Evolutionary conservation across 2,797 vertebrate genomes (phyloP).

Genomic region (Heliangelus exortis): DNA sequence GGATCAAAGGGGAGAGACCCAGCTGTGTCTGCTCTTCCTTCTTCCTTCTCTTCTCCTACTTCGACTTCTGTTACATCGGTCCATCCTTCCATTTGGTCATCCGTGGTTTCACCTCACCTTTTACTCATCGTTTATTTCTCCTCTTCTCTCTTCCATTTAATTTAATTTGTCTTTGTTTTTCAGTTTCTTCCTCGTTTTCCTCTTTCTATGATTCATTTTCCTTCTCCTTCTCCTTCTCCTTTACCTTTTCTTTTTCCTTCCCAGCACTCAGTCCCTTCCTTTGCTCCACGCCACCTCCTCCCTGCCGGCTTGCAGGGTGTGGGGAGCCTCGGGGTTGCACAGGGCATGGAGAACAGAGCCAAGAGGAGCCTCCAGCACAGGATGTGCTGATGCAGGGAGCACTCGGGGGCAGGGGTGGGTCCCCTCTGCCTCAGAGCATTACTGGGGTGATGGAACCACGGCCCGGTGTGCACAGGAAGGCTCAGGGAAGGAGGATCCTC

Average conservation of each 20-base stretch:
- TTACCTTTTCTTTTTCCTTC: neutral
- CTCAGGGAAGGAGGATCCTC: neutral
- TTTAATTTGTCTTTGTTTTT: neutral
- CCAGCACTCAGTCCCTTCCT: too few species aligned
- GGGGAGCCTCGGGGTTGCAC: neutral
- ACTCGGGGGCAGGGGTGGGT: rapidly evolving
- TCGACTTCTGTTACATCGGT: rapidly evolving
- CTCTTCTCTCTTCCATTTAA: neutral
- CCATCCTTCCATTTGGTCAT: neutral
- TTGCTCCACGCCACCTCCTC: neutral
- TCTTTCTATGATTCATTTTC: too few species aligned
- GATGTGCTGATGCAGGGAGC: neutral
- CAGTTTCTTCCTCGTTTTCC: neutral
- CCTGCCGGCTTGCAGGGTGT: too few species aligned
- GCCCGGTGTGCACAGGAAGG: rapidly evolving
- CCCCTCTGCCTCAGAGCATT: rapidly evolving
- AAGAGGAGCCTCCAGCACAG: neutral
- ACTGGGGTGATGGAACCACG: neutral
- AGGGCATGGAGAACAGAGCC: neutral
- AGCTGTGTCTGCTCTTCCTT: too few species aligned
- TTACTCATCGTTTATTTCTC: neutral
- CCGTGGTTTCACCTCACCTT: neutral
- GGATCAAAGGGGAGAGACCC: neutral
- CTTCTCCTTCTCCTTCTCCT: neutral
- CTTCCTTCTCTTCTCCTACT: too few species aligned